These are phyloP conservation scores for Abramis brama DNA, from an alignment of 2,113 vertebrate genomes.

Conservation along the genomic window DNA sequence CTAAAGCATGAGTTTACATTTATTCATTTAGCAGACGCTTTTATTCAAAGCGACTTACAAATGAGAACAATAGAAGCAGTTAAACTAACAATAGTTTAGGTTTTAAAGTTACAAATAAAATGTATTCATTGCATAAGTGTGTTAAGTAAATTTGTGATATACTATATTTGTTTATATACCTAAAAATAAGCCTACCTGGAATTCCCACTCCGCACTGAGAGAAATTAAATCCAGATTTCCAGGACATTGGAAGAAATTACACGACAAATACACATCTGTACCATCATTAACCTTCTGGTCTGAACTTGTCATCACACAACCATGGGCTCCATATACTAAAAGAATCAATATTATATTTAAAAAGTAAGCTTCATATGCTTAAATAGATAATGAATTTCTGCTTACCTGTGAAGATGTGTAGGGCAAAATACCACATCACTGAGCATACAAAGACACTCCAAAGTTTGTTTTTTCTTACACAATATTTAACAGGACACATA, in stretches of 20 bases:
- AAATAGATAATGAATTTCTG: background rate
- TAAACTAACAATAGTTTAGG: too few relatives aligned
- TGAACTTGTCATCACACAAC: conserved; percentile 36
- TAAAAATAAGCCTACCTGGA: conserved; percentile 14
- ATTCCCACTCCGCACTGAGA: conserved; percentile 45
- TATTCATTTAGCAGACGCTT: too few relatives aligned
- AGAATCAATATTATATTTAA: background rate
- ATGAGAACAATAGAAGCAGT: too few relatives aligned
- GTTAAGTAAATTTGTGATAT: background rate
- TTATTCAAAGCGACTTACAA: too few relatives aligned
- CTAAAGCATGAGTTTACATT: too few relatives aligned
- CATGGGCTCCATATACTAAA: background rate
- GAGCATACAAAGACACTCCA: background rate
- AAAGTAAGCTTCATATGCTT: background rate
- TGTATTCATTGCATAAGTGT: background rate
- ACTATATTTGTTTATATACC: background rate
- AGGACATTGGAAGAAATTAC: conserved; percentile 35
- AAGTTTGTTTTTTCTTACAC: background rate
- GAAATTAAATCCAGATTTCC: background rate
- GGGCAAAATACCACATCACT: background rate
- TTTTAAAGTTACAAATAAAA: background rate
- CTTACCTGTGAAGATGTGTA: conserved; percentile 16
- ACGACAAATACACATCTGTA: conserved; percentile 28
- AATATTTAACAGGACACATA: background rate
- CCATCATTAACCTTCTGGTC: conserved; percentile 1